These are phyloP conservation scores for Tichodroma muraria DNA, from an alignment of 2,113 vertebrate genomes.

Conservation along the genomic window DNA sequence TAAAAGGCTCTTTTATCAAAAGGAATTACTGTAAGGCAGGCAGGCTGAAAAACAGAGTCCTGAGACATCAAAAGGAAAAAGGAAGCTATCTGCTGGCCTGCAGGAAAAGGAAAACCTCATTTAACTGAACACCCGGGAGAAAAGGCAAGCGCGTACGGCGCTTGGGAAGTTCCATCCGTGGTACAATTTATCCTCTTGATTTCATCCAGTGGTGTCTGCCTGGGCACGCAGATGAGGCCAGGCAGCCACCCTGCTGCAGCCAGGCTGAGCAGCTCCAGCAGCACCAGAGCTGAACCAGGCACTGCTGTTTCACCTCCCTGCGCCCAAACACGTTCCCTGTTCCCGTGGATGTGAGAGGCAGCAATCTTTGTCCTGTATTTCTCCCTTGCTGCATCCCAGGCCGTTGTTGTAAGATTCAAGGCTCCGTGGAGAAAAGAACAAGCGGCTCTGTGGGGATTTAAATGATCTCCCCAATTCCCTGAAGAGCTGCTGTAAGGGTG, in stretches of 20 bases:
- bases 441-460: neutral
- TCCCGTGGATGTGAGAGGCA: neutral
- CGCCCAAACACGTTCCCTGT: neutral
- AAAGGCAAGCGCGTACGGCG: neutral
- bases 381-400: neutral
- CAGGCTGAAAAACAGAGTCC: neutral
- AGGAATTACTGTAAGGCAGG: neutral
- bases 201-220: neutral
- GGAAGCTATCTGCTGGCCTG: neutral
- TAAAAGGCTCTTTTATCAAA: neutral
- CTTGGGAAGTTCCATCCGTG: neutral
- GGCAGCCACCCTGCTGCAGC: neutral
- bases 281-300: neutral
- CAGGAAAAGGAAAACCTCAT: neutral
- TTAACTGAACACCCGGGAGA: neutral
- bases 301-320: neutral
- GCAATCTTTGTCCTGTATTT: neutral
- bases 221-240: neutral
- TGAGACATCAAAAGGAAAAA: neutral
- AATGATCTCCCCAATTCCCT: neutral
- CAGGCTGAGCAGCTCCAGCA: neutral
- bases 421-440: neutral
- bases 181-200: neutral
- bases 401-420: neutral
- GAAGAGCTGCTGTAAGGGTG: neutral